phyloP scores from a whole-genome alignment of 1,140 invertebrate species.

The Schmidtea mediterranea region DNA sequence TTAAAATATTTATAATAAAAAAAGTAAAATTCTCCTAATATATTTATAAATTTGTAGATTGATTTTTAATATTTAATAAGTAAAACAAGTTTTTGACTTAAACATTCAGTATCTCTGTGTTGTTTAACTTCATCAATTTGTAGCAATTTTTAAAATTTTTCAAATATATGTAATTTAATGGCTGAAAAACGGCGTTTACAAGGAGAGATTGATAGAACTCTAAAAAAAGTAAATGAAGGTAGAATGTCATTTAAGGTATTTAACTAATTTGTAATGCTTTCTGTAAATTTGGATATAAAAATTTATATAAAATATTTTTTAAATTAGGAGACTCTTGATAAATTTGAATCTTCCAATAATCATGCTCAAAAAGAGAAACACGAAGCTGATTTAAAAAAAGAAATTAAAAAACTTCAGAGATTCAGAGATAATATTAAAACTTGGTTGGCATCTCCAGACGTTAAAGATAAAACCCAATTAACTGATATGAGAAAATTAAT shows the following conservation, averaged over 20 bases:
- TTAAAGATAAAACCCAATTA: slow-evolving; percentile 87
- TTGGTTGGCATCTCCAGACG: slow-evolving; percentile 94
- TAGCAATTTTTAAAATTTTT: slow-evolving; percentile 30
- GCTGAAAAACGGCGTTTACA: slow-evolving; percentile 89
- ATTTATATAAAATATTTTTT: slow-evolving; percentile 2
- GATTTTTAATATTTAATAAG: too few species aligned
- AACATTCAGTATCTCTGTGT: too few species aligned
- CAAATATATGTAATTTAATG: slow-evolving; percentile 68
- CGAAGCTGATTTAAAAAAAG: slow-evolving; percentile 99
- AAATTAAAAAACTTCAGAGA: slow-evolving; percentile 96
- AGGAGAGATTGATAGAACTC: slow-evolving; percentile 37
- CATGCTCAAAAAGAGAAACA: slow-evolving; percentile 99
- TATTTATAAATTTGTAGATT: too few species aligned
- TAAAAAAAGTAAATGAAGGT: slow-evolving; percentile 2
- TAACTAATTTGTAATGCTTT: background rate
- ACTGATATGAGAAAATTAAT: slow-evolving; percentile 85
- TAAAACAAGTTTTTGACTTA: too few species aligned
- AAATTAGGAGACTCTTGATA: slow-evolving; percentile 3
- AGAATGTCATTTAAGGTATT: background rate
- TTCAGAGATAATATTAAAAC: slow-evolving; percentile 98
- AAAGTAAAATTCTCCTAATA: too few species aligned
- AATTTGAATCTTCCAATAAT: slow-evolving; percentile 36
- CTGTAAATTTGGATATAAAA: background rate
- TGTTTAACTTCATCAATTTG: too few species aligned
- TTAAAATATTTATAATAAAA: too few species aligned